Percentiles rank a stretch among this genome's conserved stretches.
Conservation (phyloP, 2,797 vertebrate genomes). For the Neoniphon sammara region DNA sequence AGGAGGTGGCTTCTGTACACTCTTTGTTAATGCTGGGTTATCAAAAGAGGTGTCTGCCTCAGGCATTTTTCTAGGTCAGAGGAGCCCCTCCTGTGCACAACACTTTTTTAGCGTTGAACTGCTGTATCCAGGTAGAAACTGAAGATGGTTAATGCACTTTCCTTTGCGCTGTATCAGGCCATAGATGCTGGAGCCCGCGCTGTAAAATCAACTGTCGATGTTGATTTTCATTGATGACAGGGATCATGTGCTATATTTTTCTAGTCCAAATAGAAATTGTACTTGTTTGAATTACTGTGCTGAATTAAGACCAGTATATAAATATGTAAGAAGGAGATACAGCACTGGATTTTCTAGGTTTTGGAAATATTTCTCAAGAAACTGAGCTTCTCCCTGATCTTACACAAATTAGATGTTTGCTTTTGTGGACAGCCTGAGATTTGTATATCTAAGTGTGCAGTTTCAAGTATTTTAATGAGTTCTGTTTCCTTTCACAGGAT, state of each 20-base stretch:
- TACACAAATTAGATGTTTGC: neutral
- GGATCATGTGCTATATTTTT: neutral
- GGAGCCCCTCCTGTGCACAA: slow-evolving; percentile 60
- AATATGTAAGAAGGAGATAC: neutral
- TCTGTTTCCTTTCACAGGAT: slow-evolving; percentile 69
- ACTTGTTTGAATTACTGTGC: neutral
- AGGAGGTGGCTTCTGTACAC: slow-evolving; percentile 44
- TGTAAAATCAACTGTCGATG: neutral
- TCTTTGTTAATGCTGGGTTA: slow-evolving; percentile 63
- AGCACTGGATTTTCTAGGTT: neutral
- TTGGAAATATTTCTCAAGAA: neutral
- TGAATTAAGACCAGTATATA: neutral
- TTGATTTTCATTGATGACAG: slow-evolving; percentile 11
- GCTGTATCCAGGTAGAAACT: slow-evolving; percentile 43
- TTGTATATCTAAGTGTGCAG: neutral
- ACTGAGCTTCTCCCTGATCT: neutral
- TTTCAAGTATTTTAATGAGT: slow-evolving; percentile 7
- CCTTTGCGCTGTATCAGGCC: slow-evolving; percentile 21
- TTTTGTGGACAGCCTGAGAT: neutral
- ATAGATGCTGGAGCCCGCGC: neutral
- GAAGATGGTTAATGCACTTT: slow-evolving; percentile 46
- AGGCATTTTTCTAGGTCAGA: slow-evolving; percentile 80
- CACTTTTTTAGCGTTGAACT: slow-evolving; percentile 53
- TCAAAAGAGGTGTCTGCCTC: slow-evolving; percentile 70
- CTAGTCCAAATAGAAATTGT: slow-evolving; percentile 1